A percentile compares a stretch with the other conserved stretches of the same genome.
Conservation (phyloP, 2,113 vertebrate species). For the Lepidothrix coronata region DNA sequence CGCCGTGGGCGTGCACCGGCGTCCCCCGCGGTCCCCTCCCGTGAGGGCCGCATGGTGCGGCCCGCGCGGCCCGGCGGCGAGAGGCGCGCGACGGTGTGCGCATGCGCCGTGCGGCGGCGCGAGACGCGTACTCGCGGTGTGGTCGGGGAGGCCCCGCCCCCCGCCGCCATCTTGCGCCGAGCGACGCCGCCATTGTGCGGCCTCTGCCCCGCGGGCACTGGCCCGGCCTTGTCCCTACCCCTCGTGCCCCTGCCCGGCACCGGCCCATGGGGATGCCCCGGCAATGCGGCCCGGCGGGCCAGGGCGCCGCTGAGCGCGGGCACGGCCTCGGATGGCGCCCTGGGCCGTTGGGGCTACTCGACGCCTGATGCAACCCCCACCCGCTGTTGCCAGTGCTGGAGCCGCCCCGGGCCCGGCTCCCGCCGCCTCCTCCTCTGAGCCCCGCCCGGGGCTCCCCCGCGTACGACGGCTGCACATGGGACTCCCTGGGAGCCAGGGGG, state of each 20-base stretch:
- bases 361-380: not conserved
- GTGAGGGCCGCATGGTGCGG: not conserved
- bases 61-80: not conserved
- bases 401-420: not conserved
- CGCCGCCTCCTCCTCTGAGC: not conserved
- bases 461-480: rapidly evolving
- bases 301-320: not conserved
- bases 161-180: not conserved
- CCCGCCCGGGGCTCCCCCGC: too few species aligned
- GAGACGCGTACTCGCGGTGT: rapidly evolving
- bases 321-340: rapidly evolving
- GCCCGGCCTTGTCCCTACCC: too few species aligned
- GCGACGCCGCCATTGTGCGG: not conserved
- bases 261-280: too few species aligned
- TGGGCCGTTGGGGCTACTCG: not conserved
- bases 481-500: too few species aligned
- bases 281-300: not conserved
- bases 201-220: not conserved
- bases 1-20: rapidly evolving
- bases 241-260: rapidly evolving
- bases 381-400: not conserved
- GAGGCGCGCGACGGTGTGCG: rapidly evolving
- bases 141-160: not conserved
- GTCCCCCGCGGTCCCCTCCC: rapidly evolving
- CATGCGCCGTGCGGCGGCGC: rapidly evolving